phyloP scores from a whole-genome alignment of 2,113 vertebrate genomes.

The Ophthalmolycus amberensis region DNA sequence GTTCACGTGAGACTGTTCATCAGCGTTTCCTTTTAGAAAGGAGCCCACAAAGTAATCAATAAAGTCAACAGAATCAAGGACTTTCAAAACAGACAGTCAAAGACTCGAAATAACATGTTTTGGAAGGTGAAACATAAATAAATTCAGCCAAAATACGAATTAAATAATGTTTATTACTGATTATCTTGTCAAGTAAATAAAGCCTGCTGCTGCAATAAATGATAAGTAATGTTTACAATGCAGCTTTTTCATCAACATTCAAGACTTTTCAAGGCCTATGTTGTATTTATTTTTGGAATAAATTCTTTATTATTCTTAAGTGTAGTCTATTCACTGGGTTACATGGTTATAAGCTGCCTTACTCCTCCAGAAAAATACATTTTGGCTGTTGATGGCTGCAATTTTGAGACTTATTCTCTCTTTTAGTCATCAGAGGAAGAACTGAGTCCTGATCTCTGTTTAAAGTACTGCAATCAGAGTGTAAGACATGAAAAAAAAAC shows the following conservation, averaged over 20 bases:
- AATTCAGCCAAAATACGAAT: neutral
- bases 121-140: neutral
- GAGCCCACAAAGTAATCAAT: neutral
- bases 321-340: neutral
- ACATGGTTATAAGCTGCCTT: neutral
- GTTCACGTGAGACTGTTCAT: neutral
- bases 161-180: neutral
- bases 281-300: neutral
- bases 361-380: neutral
- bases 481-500: neutral
- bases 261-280: neutral
- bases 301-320: neutral
- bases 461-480: neutral
- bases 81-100: neutral
- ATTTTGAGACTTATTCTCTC: neutral
- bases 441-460: neutral
- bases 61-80: conserved; percentile 19
- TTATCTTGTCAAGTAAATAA: neutral
- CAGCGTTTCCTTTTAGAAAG: neutral
- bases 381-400: neutral
- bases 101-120: neutral
- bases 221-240: neutral
- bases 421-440: neutral
- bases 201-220: neutral
- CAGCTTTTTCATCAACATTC: neutral